Conservation (phyloP, 2,888 invertebrate genomes). For the Conus canariensis region DNA sequence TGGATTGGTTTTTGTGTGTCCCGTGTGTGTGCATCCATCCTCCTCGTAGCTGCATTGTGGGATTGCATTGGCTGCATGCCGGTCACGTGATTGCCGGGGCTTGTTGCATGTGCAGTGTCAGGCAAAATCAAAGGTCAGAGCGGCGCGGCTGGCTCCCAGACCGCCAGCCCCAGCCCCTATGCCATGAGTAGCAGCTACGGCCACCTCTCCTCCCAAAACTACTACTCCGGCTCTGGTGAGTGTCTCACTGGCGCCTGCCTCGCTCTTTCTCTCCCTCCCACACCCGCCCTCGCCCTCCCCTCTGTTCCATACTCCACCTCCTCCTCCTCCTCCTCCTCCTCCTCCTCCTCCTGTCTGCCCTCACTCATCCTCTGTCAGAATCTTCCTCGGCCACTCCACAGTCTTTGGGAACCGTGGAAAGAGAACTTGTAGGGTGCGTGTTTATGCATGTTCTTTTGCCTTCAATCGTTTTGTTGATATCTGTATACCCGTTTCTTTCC, state of each 20-base stretch:
- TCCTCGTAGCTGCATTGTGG: not conserved
- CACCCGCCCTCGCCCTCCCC: not conserved
- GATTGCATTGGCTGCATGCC: conserved; percentile 19
- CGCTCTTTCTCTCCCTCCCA: not conserved
- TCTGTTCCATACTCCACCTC: not conserved
- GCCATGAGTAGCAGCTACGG: conserved; percentile 47
- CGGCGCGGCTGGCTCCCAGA: conserved; percentile 43
- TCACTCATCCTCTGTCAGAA: not conserved
- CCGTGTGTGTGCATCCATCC: not conserved
- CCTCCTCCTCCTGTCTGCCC: not conserved
- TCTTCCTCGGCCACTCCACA: not conserved
- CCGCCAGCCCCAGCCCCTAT: conserved; percentile 44
- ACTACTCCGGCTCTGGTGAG: conserved; percentile 48
- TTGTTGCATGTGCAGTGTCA: conserved; percentile 45
- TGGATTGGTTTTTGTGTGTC: not conserved
- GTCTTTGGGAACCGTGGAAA: too few species aligned
- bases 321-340: not conserved
- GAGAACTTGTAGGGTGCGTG: too few species aligned
- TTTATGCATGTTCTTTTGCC: too few species aligned
- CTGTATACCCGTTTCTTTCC: not conserved
- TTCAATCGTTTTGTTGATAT: too few species aligned
- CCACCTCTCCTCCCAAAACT: conserved; percentile 39
- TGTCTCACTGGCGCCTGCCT: not conserved
- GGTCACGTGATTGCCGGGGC: not conserved
- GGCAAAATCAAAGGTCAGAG: conserved; percentile 47